Percentiles rank a stretch among this genome's conserved stretches.
These are phyloP conservation scores for Latheticus oryzae DNA, from an alignment of 2,888 invertebrate genomes.

Conservation along the genomic window DNA sequence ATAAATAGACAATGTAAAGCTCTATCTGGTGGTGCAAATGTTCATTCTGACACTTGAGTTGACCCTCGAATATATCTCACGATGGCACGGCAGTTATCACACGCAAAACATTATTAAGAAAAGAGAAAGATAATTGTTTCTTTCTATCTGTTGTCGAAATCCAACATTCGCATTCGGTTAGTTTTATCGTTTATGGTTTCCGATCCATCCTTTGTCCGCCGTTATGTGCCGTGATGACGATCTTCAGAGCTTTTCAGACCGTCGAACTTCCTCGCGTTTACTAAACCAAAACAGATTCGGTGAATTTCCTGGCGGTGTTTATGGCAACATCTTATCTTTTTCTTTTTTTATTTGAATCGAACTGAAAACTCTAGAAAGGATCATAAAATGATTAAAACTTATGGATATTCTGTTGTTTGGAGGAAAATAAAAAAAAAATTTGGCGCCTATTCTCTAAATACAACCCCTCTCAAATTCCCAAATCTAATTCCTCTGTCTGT, in stretches of 20 bases:
- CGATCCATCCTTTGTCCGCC: conserved; percentile 61
- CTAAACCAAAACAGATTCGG: conserved; percentile 33
- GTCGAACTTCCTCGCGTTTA: conserved; percentile 27
- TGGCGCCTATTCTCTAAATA: neutral
- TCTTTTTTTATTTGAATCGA: conserved; percentile 20
- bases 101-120: conserved; percentile 6
- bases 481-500: conserved; percentile 35
- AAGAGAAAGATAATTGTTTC: conserved; percentile 2
- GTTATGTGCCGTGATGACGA: conserved; percentile 45
- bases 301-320: conserved; percentile 32
- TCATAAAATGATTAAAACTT: conserved; percentile 23
- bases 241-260: conserved; percentile 28
- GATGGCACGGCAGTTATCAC: conserved; percentile 27
- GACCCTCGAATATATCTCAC: conserved; percentile 47
- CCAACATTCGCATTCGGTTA: conserved; percentile 61
- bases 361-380: conserved; percentile 24
- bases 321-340: conserved; percentile 34
- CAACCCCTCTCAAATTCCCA: conserved; percentile 1
- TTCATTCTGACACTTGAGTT: conserved; percentile 51
- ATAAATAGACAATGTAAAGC: conserved; percentile 58
- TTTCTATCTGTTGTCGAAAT: conserved; percentile 59
- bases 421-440: conserved; percentile 1
- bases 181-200: conserved; percentile 64
- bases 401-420: conserved; percentile 7
- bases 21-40: conserved; percentile 58